Evolutionary conservation across 2,888 invertebrate genomes (phyloP).

Genomic region (Lithophane socia): DNA sequence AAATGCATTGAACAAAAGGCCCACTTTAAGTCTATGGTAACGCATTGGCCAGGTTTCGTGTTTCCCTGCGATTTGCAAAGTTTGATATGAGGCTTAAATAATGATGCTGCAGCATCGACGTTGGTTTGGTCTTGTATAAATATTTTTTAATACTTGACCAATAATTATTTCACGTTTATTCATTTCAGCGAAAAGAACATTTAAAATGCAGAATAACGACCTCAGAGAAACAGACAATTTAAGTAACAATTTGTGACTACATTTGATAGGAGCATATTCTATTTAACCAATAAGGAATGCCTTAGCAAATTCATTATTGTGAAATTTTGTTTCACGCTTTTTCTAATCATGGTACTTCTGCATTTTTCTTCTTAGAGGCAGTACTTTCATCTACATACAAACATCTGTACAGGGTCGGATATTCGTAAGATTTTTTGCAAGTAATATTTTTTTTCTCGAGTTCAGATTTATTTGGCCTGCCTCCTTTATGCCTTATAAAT

Average conservation of each 20-base stretch:
- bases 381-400: constrained; percentile 73
- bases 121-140: no score
- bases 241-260: not conserved
- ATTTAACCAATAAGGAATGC: not conserved
- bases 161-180: not conserved
- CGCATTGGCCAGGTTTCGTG: not conserved
- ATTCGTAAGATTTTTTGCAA: constrained; percentile 65
- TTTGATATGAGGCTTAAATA: not conserved
- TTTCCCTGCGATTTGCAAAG: not conserved
- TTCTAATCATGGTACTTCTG: constrained; percentile 24
- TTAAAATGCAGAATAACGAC: not conserved
- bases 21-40: not conserved
- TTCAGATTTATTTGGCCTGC: constrained; percentile 63
- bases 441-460: constrained; percentile 62
- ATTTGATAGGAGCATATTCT: not conserved
- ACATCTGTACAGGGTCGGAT: constrained; percentile 69
- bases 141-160: no score
- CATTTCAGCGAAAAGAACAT: not conserved
- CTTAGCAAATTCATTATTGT: not conserved
- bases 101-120: not conserved
- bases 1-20: constrained; percentile 29
- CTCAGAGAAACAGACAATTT: not conserved
- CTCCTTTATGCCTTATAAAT: constrained; percentile 59
- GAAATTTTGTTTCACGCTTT: not conserved
- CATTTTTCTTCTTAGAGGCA: not conserved